Percentiles rank a stretch among this genome's conserved stretches.
Evolutionary conservation across 2,113 vertebrate genomes (phyloP).

Genomic region (Pluvianellus socialis): DNA sequence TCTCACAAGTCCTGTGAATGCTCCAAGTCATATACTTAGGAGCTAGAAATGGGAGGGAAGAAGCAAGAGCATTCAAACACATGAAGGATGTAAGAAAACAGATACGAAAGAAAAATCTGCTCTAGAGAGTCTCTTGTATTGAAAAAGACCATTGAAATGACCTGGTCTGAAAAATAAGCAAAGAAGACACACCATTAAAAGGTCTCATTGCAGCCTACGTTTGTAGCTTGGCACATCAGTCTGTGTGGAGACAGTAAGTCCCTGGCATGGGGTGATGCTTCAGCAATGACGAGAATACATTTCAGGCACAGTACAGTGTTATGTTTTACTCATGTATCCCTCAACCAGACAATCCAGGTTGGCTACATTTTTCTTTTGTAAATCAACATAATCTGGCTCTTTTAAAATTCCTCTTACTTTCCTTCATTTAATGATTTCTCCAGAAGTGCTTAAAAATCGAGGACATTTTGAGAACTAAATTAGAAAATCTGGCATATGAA

Average conservation of each 20-base stretch:
- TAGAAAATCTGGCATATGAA: neutral
- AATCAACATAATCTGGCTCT: neutral
- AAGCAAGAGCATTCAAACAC: neutral
- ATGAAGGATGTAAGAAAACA: neutral
- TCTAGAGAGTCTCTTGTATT: neutral
- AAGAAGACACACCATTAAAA: neutral
- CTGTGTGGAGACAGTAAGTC: neutral
- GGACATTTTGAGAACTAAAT: neutral
- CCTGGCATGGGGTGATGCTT: neutral
- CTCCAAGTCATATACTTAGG: neutral
- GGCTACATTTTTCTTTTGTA: neutral
- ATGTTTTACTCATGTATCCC: neutral
- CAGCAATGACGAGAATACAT: neutral
- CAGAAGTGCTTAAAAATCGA: neutral
- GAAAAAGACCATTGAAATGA: neutral
- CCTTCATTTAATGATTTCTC: constrained; percentile 8
- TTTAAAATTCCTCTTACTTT: neutral
- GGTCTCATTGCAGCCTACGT: neutral
- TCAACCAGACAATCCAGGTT: neutral
- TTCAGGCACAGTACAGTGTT: neutral
- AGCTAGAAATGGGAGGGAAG: neutral
- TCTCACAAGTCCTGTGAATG: neutral
- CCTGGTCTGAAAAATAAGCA: neutral
- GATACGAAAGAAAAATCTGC: neutral
- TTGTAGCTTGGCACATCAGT: neutral